Base-by-base conservation (phyloP, 2,888 invertebrate genomes). In the Nycteola revayana region DNA sequence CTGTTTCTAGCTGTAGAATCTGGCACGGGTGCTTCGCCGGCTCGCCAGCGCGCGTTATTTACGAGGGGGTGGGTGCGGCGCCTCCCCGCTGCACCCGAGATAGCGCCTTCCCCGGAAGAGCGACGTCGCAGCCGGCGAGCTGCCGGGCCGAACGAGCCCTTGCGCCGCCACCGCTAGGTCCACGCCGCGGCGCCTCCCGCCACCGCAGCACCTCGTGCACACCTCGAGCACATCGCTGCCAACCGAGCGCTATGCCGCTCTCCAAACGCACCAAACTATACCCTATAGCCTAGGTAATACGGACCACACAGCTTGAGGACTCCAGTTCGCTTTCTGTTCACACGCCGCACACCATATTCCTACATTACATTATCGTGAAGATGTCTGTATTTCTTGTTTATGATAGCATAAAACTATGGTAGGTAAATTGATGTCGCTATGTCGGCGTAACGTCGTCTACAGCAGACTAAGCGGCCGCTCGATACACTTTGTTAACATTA, bases 1-100 rank as follows among this genome's bases (percentile, higher is more conserved):
- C 87, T 87, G 87, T 88, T 87, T 87, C 87, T 86, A 88, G 87
- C 85, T 80, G 85, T 83, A 86, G 86, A 86, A 85, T 87, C 88
- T 87, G 87, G 87, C 87, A 86, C 86, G 84, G 83, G 80, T 75
- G 87, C 87, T 84, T 86, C 84, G 88, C 85, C 85, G 83, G 82
- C 87, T 86, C 86, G 87, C 88, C 88, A 84, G 86, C 80, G 82
- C 80, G 81, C 80, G 85, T 83, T 86, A 86, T 88, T 87, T 87
- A 87, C 84, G 87, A 84, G 78, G 84, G 86, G 84, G 83, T 73
- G 79, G 75, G 53, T 57, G 63, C 55, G 63, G 59, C 61, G 64
- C 63, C 66, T 66, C 63, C 74, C 71, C 75, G 75, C 66, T 79
- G 82, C 84, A 73, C 77, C 74, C 79, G 81, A 83, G 87, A 84